Percentiles rank a stretch among this genome's conserved stretches.
These are phyloP conservation scores for Bimastos eiseni DNA, from an alignment of 2,888 invertebrate genomes.

Conservation along the genomic window DNA sequence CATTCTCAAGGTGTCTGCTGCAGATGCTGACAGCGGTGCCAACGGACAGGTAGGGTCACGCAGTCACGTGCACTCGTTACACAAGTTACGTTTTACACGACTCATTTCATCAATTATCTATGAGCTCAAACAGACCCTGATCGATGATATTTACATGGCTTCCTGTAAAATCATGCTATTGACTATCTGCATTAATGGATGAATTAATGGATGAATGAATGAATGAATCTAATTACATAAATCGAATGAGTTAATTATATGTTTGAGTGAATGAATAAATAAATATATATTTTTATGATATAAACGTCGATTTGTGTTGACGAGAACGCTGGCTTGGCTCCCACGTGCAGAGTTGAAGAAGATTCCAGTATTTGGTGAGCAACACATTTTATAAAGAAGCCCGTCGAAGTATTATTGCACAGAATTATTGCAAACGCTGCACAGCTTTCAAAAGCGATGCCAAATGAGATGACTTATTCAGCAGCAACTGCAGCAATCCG, in stretches of 20 bases:
- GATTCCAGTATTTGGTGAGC: not conserved
- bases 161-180: too few relatives aligned
- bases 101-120: too few relatives aligned
- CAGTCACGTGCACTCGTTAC: not conserved
- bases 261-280: not conserved
- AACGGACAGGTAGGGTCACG: constrained; percentile 44
- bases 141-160: too few relatives aligned
- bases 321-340: too few relatives aligned
- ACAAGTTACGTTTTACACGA: not conserved
- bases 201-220: not conserved
- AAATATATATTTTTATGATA: too few relatives aligned
- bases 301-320: too few relatives aligned
- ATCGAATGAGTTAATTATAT: too few relatives aligned
- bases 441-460: not conserved
- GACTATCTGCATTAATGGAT: not conserved
- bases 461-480: not conserved
- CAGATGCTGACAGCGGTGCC: constrained; percentile 43
- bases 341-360: not conserved
- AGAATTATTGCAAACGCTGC: too few relatives aligned
- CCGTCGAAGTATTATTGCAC: not conserved
- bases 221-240: not conserved
- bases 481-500: not conserved
- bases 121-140: too few relatives aligned
- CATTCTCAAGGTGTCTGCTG: constrained; percentile 42
- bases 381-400: not conserved